These are phyloP conservation scores for Synodontis membranacea DNA, from an alignment of 2,113 vertebrate genomes.

Conservation along the genomic window DNA sequence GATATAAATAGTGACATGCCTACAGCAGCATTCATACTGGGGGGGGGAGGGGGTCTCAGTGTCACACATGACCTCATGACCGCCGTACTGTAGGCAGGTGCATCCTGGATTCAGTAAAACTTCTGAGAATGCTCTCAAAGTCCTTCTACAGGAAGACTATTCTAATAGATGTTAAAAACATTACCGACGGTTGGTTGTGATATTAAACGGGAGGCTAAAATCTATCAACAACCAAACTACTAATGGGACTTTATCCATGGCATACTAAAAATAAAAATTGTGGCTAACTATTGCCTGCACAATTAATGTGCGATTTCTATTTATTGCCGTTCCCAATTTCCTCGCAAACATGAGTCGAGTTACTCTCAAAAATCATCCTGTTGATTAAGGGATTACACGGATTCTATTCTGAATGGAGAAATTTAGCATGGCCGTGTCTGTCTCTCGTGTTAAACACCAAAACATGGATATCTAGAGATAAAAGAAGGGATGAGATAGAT, in stretches of 20 bases:
- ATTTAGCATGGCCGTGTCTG: neutral
- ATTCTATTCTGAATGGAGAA: neutral
- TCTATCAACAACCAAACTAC: neutral
- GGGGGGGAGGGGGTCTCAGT: constrained; percentile 10
- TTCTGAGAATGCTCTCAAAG: neutral
- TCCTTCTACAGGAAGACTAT: neutral
- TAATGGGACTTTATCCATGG: neutral
- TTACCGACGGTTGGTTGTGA: neutral
- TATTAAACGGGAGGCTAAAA: neutral
- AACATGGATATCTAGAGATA: neutral
- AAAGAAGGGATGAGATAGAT: neutral
- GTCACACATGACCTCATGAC: constrained; percentile 25
- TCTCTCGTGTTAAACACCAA: neutral
- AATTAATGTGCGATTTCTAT: neutral
- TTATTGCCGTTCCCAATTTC: neutral
- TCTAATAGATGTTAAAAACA: neutral
- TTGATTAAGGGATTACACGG: neutral
- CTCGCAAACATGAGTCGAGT: neutral
- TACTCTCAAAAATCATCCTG: neutral
- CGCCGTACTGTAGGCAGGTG: constrained; percentile 44
- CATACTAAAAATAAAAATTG: neutral
- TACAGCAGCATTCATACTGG: constrained; percentile 4
- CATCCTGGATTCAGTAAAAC: constrained; percentile 43
- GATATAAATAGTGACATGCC: constrained; percentile 44
- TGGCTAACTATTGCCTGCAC: neutral